Conservation (phyloP, 2,113 vertebrate genomes). For the Passer domesticus region DNA sequence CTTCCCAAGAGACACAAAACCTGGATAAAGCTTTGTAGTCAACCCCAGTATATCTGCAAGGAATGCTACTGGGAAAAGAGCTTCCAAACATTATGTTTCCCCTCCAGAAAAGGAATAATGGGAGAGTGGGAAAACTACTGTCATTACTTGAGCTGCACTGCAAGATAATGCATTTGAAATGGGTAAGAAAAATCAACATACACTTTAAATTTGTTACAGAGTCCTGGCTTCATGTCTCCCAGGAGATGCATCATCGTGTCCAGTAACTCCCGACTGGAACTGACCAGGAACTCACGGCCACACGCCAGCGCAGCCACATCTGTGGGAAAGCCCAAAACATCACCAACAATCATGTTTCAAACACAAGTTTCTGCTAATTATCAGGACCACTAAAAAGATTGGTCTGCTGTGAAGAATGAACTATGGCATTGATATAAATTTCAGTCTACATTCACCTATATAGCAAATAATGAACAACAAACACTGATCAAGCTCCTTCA, state of each 20-base stretch:
- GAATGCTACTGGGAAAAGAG: background rate
- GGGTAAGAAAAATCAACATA: slow-evolving; percentile 61
- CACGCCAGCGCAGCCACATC: slow-evolving; percentile 87
- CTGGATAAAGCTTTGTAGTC: background rate
- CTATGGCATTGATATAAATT: background rate
- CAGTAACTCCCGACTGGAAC: slow-evolving; percentile 77
- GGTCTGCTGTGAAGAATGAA: background rate
- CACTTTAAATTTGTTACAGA: slow-evolving; percentile 92
- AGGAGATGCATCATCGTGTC: slow-evolving; percentile 87
- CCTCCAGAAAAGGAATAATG: background rate
- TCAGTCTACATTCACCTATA: background rate
- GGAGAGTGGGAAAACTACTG: background rate
- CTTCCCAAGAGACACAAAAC: background rate
- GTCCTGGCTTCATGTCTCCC: slow-evolving; percentile 82
- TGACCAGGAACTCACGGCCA: slow-evolving; percentile 91
- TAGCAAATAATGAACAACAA: background rate
- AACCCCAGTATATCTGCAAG: background rate
- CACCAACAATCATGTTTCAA: background rate
- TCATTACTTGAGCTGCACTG: background rate
- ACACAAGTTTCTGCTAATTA: background rate
- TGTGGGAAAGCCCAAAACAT: slow-evolving; percentile 59
- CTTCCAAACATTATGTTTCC: background rate
- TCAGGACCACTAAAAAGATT: background rate
- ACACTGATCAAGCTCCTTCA: background rate
- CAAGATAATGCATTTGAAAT: background rate